These are phyloP conservation scores for Luehdorfia chinensis DNA, from an alignment of 1,140 invertebrate species.

Conservation along the genomic window DNA sequence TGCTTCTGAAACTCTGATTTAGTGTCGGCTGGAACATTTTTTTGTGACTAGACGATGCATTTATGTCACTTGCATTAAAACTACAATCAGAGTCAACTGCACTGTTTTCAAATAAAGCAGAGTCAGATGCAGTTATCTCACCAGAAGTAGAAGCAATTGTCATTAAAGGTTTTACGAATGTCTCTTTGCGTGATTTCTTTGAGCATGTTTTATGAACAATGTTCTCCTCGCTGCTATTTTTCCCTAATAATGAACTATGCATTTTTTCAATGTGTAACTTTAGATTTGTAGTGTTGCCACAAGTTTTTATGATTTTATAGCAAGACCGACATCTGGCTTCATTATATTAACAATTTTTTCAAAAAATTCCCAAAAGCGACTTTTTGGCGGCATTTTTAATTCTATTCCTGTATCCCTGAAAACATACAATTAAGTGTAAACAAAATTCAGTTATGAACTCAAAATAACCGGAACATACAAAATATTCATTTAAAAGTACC, in stretches of 20 bases:
- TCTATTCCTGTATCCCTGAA: no score
- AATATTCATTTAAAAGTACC: background rate
- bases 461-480: conserved; percentile 24
- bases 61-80: conserved; percentile 25
- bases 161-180: conserved; percentile 19
- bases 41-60: conserved; percentile 17
- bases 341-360: conserved; percentile 30
- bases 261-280: conserved; percentile 28
- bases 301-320: conserved; percentile 30
- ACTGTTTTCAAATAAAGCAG: conserved; percentile 26
- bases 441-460: conserved; percentile 25
- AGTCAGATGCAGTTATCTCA: conserved; percentile 25
- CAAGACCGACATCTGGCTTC: conserved; percentile 31
- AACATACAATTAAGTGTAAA: no score
- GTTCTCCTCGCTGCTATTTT: conserved; percentile 27
- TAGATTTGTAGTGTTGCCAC: conserved; percentile 30
- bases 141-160: conserved; percentile 24
- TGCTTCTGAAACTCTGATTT: no score
- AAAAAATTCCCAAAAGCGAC: conserved; percentile 31
- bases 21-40: conserved; percentile 18
- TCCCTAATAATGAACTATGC: conserved; percentile 28
- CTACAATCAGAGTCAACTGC: no score
- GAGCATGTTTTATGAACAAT: conserved; percentile 25
- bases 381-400: no score
- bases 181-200: conserved; percentile 24